Evolutionary conservation across 1,140 invertebrate species (phyloP).

Genomic region (Drosophila pandora): DNA sequence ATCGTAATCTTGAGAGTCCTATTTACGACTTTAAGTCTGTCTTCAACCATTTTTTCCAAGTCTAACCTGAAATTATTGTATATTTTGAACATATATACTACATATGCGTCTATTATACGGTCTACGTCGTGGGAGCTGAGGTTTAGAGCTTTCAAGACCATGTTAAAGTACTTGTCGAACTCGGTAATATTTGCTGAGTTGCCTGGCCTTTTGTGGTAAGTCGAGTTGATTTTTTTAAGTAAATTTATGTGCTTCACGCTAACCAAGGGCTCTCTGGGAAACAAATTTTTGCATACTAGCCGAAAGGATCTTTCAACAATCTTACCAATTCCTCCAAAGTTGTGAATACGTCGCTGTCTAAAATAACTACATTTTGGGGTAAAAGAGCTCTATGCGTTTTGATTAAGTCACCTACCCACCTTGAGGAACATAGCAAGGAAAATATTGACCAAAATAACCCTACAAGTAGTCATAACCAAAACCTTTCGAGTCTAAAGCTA

Average conservation of each 20-base stretch:
- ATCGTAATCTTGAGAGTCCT: background rate
- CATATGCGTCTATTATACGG: slow-evolving; percentile 5
- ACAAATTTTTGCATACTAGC: too few species aligned
- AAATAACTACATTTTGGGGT: background rate
- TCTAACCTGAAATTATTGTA: slow-evolving; percentile 6
- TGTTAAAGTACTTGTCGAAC: slow-evolving; percentile 6
- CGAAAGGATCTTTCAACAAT: background rate
- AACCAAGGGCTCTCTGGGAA: background rate
- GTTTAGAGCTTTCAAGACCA: background rate
- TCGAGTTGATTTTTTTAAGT: slow-evolving; percentile 1
- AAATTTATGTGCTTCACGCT: background rate
- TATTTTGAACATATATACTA: background rate
- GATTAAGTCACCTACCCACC: background rate
- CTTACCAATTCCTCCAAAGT: background rate
- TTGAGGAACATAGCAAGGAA: background rate
- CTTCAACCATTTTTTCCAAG: background rate
- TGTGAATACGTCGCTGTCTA: background rate
- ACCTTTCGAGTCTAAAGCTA: too few species aligned
- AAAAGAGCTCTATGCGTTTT: background rate
- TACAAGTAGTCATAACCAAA: too few species aligned
- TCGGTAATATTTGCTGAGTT: background rate
- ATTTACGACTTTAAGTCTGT: background rate
- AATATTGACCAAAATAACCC: background rate
- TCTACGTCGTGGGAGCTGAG: background rate
- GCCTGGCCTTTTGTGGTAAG: background rate